Base-by-base conservation (phyloP, 1,140 invertebrate genomes). In the Eurosta solidaginis region DNA sequence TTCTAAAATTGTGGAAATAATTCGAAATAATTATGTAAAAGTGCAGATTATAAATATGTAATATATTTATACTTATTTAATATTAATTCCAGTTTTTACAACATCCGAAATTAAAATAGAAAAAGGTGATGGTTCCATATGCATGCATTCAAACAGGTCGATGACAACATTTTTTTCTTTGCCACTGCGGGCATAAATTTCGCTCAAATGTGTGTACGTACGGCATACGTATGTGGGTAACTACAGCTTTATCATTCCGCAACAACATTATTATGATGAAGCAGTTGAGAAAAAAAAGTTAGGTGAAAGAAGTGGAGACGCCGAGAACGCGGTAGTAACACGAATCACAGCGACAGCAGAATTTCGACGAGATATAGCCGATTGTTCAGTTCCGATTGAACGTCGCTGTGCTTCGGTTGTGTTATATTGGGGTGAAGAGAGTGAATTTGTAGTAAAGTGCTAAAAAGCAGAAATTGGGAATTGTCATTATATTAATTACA, bases 401-500 rank as follows among this genome's bases (percentile, higher is more conserved):
- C 74, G 42, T 29, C 42, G n/a, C 22, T 74, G 22, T 47, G 44
- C 40, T 74, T 44, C 73, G 73, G 73, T 74, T 47, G 73, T 47
- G 73, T 17, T 74, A 44, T 47, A 42, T 74, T 27, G 22, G 73
- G 27, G 73, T 47, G 44, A 40, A n/a, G 22, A 36, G 75, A 54
- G 74, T 40, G 74, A 40, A 40, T 33, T 45, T 29, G 44, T 17
- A 36, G 22, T 47, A 27, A 27, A 75, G 74, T 36, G 47, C n/a
- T 50, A 42, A 75, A 49, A 45, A 22, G 36, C 49, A 54, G 75
- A 29, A 20, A 45, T 10, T 54, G 27, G 49, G 44, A 76, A 76
- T 76, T 76, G 49, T 68, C 77, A 78, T 78, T 78, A 78, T 44
- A 78, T 63, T 68, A 78, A 78, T 78, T 78, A 78, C 77, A 78